Base-by-base conservation (phyloP, 2,797 vertebrate species). In the Pagetopsis macropterus region DNA sequence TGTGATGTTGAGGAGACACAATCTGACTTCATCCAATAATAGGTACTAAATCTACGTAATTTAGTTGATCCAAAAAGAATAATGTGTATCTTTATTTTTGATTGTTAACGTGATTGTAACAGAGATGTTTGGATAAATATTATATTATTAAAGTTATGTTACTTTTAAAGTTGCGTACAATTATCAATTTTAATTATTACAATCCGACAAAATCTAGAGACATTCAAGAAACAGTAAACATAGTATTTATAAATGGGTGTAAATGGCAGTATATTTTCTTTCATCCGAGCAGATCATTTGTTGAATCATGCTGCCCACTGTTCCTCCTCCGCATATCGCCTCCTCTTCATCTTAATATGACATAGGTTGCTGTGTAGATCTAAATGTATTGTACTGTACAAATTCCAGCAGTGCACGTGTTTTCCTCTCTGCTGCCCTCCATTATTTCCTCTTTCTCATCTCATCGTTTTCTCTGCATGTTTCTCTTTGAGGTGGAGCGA, bases 81-180 rank as follows among this genome's bases (percentile, higher is more conserved):
- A 12, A 43, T 23, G 41, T 21, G 0, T 15, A 40, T 1, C n/a
- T 21, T 2, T 19, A 13, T 3, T n/a, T 57, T 0, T 0, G 5
- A 5, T 44, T 8, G 16, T 44, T 2, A 23, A 44, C 9, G 14
- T 9, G 40, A 43, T 0, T 2, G 23, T 16, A 46, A 1, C 43
- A 31, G 9, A 61, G 11, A 45, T 23, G 16, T 3, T 60, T 27
- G 43, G 3, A 60, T 15, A 8, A 37, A 6, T 7, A 37, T 37
- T 9, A 37, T 9, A 37, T 37, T 37, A 60, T 44, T 60, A 44
- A 44, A 1, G 3, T 44, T 44, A 59, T 1, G 0, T 59, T 43
- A 43, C 14, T 23, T 59, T 27, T 27, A 27, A 60, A 60, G 14
- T 44, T 45, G 27, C 27, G 27, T 27, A 27, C 27, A 27, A 4